Percentiles rank a stretch among this genome's conserved stretches.
Evolutionary conservation across 64 coral and sea anemone species (phyloP).

Genomic region (Porites australiensis): DNA sequence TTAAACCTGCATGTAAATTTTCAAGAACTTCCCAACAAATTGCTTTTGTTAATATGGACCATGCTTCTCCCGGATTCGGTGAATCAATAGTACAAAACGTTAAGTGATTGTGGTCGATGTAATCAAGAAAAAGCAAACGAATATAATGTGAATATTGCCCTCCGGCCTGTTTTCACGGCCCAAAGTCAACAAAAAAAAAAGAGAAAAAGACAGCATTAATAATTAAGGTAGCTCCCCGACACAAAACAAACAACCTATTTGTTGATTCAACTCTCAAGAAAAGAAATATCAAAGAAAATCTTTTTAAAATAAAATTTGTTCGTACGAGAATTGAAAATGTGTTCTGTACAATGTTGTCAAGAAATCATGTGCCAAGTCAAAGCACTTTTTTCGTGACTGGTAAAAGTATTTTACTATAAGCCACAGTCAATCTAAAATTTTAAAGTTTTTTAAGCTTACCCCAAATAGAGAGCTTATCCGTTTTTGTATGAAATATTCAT

Average conservation of each 20-base stretch:
- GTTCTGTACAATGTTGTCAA: too few species aligned
- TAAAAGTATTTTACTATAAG: background rate
- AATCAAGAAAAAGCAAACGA: background rate
- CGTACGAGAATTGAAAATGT: too few species aligned
- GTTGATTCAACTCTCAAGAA: constrained; percentile 14
- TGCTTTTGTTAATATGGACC: too few species aligned
- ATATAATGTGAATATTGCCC: background rate
- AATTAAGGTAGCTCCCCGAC: background rate
- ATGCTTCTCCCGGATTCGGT: background rate
- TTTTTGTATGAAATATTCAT: constrained; percentile 13
- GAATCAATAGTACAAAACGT: background rate
- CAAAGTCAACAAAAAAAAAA: background rate
- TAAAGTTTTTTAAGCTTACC: background rate
- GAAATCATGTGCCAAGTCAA: background rate
- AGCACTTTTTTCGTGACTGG: background rate
- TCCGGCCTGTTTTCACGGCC: background rate
- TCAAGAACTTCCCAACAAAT: too few species aligned
- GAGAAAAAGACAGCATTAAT: background rate
- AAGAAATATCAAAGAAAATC: background rate
- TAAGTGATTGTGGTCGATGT: background rate
- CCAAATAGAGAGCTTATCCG: background rate
- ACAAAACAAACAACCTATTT: background rate
- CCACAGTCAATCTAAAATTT: background rate
- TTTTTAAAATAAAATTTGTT: background rate
- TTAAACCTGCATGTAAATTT: too few species aligned